These are phyloP conservation scores for Scopus umbretta DNA, from an alignment of 2,113 vertebrate genomes.

Conservation along the genomic window DNA sequence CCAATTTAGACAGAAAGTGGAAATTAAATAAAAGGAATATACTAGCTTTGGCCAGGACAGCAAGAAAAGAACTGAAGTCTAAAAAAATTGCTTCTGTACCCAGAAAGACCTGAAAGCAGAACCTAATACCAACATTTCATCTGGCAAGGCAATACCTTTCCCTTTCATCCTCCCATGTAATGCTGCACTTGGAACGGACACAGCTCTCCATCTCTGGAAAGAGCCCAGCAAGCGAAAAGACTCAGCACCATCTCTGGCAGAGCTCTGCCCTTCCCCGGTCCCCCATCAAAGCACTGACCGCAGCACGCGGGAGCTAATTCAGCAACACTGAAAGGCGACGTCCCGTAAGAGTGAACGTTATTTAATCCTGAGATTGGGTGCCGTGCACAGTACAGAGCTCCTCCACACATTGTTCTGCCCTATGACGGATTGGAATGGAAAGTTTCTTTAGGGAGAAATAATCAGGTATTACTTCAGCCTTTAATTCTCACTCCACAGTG, in stretches of 20 bases:
- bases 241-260: background rate
- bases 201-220: background rate
- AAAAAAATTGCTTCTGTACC: background rate
- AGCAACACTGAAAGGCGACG: background rate
- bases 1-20: background rate
- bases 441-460: constrained; percentile 33
- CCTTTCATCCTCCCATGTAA: background rate
- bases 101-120: background rate
- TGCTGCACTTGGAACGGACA: background rate
- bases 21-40: constrained; percentile 32
- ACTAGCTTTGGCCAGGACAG: background rate
- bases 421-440: background rate
- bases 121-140: background rate
- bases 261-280: background rate
- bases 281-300: background rate
- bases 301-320: background rate
- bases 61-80: background rate
- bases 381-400: background rate
- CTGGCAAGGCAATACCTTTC: background rate
- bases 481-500: constrained; percentile 33
- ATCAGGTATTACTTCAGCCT: constrained; percentile 39
- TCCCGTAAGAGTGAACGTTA: background rate
- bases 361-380: background rate
- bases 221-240: background rate
- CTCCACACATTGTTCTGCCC: background rate